These are phyloP conservation scores for Acleris cristana DNA, from an alignment of 2,888 invertebrate species.

Conservation along the genomic window DNA sequence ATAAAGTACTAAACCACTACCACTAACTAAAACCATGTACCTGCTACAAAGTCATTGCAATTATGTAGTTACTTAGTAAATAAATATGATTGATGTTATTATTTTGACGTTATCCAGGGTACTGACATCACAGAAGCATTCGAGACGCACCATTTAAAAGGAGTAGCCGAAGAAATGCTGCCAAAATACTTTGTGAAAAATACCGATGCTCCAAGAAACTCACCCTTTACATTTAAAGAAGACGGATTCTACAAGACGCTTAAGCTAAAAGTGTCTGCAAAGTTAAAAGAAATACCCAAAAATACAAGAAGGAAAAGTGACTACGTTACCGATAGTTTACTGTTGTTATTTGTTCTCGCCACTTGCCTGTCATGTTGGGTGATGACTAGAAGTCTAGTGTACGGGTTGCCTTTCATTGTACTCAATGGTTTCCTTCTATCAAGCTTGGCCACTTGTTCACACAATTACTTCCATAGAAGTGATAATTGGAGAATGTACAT, in stretches of 20 bases:
- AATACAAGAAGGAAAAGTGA: constrained; percentile 64
- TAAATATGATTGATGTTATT: background rate
- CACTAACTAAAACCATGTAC: background rate
- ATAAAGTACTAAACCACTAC: background rate
- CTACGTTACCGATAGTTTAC: constrained; percentile 57
- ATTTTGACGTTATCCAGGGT: constrained; percentile 68
- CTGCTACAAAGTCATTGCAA: background rate
- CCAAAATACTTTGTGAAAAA: constrained; percentile 87
- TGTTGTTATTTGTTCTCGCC: constrained; percentile 54
- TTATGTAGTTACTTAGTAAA: background rate
- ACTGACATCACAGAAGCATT: constrained; percentile 87
- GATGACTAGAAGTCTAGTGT: constrained; percentile 55
- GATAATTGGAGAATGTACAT: constrained; percentile 93
- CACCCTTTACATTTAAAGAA: constrained; percentile 89
- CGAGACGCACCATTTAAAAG: constrained; percentile 84
- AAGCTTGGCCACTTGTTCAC: constrained; percentile 84
- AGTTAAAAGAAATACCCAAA: constrained; percentile 80
- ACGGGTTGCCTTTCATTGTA: constrained; percentile 57
- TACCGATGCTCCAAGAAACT: constrained; percentile 85
- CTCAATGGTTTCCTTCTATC: constrained; percentile 57
- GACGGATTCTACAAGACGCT: constrained; percentile 91
- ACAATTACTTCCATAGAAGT: constrained; percentile 91
- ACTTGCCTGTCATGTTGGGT: constrained; percentile 63
- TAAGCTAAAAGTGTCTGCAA: constrained; percentile 83
- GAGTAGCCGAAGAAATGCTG: constrained; percentile 84